Conservation (phyloP, 2,888 invertebrate genomes). For the Melieria crassipennis region DNA sequence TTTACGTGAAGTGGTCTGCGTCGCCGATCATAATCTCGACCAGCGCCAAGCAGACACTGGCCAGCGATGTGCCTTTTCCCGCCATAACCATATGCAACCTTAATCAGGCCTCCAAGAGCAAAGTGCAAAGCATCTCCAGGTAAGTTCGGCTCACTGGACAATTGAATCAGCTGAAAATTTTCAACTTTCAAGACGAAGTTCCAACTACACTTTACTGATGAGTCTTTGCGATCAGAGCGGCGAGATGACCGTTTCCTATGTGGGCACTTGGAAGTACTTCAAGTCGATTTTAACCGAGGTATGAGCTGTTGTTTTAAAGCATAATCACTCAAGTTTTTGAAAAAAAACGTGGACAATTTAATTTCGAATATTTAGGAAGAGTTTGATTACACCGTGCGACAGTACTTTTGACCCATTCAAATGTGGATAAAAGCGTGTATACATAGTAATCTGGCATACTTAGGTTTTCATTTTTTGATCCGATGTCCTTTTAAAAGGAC, state of each 20-base stretch:
- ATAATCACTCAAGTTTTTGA: too few species aligned
- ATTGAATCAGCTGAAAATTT: neutral
- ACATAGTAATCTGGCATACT: too few species aligned
- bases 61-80: slow-evolving; percentile 81
- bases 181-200: slow-evolving; percentile 45
- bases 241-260: neutral
- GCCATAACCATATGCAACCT: slow-evolving; percentile 87
- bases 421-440: too few species aligned
- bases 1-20: slow-evolving; percentile 78
- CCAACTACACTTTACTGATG: slow-evolving; percentile 58
- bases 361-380: too few species aligned
- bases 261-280: slow-evolving; percentile 59
- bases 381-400: too few species aligned
- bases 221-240: slow-evolving; percentile 56
- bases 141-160: slow-evolving; percentile 36
- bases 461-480: too few species aligned
- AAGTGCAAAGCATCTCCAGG: slow-evolving; percentile 70
- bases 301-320: too few species aligned
- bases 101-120: slow-evolving; percentile 78
- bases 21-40: slow-evolving; percentile 82
- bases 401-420: too few species aligned
- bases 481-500: too few species aligned
- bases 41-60: slow-evolving; percentile 75
- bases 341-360: too few species aligned
- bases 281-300: slow-evolving; percentile 57